phyloP scores from a whole-genome alignment of 1,140 invertebrate species.

The Drosophila leontia region DNA sequence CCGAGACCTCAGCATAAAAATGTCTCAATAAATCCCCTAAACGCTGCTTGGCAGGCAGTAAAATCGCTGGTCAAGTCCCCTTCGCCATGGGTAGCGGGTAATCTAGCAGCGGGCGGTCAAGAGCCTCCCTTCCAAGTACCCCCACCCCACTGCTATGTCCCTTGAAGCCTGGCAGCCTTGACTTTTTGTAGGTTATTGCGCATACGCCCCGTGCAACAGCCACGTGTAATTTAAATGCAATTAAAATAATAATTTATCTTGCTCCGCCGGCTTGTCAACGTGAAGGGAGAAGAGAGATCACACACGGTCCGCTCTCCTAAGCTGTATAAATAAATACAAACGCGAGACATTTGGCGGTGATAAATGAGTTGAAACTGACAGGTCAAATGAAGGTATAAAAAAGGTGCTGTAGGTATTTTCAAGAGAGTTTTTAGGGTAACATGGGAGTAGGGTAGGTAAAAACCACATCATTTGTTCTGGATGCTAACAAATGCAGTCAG shows the following conservation, averaged over 20 bases:
- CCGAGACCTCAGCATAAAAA: conserved; percentile 14
- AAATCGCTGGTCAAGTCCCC: conserved; percentile 34
- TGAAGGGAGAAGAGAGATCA: conserved; percentile 32
- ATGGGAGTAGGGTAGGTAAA: background rate
- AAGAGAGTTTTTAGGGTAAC: conserved; percentile 29
- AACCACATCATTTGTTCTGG: conserved; percentile 52
- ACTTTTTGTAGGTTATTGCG: conserved; percentile 61
- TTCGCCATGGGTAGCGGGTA: conserved; percentile 39
- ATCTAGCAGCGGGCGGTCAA: conserved; percentile 59
- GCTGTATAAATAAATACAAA: conserved; percentile 54
- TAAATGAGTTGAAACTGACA: conserved; percentile 75
- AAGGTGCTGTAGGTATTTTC: conserved; percentile 31
- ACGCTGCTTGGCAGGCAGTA: conserved; percentile 21
- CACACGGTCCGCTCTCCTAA: conserved; percentile 51
- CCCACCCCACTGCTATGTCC: background rate
- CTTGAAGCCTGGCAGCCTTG: conserved; percentile 44
- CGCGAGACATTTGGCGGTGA: conserved; percentile 61
- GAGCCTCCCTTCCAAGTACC: background rate
- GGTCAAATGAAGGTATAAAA: conserved; percentile 66
- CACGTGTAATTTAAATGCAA: conserved; percentile 79
- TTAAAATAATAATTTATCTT: conserved; percentile 84
- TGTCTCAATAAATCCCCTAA: conserved; percentile 43
- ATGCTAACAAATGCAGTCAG: conserved; percentile 34
- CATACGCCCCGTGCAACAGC: conserved; percentile 58
- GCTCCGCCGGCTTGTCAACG: conserved; percentile 63